Base-by-base conservation (phyloP, 1,140 invertebrate genomes). In the Zaprionus gabonicus region DNA sequence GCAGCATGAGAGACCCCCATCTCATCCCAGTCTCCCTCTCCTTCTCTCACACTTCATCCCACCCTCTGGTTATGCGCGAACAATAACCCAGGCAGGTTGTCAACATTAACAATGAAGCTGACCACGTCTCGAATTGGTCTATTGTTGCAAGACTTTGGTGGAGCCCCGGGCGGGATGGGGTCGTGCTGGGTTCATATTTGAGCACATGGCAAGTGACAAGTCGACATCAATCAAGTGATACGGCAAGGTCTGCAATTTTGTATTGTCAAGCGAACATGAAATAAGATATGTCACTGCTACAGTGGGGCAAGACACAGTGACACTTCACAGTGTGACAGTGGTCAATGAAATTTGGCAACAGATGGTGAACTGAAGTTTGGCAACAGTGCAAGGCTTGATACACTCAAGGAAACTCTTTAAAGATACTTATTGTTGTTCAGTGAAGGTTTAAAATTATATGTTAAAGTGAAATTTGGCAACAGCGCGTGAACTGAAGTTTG, bases 141-240 rank as follows among this genome's bases (percentile, higher is more conserved):
- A 70, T 74, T 74, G 65, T 74, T 38, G 27, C 27, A 20, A 25
- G 28, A 12, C 20, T 20, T 25, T 23, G 46, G 46, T 4, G 46
- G 12, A 9, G 31, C 28, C 6, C 23, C 51, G n/a, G 28, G 13
- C 20, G 13, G 49, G 15, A 7, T 5, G 4, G 34, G 27, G 51
- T 57, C 15, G 38, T 31, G 63, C 68, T 44, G 28, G 44, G 27
- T 60, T 38, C 46, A 64, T 72, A 72, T 59, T 49, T 36, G 17
- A n/a, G 31, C 70, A 72, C 56, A 72, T 51, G 58, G 41, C 28
- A 46, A 62, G 56, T 78, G 66, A 76, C 66, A 76, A 79, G 78
- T 46, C 41, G 64, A 81, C 79, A 81, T 81, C 72, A 75, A 81
- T 76, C 67, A 81, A 79, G 34, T 65, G 71, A 41, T 76, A 65